Base-by-base conservation (phyloP, 2,888 invertebrate species). In the Ernsta delagoae region DNA sequence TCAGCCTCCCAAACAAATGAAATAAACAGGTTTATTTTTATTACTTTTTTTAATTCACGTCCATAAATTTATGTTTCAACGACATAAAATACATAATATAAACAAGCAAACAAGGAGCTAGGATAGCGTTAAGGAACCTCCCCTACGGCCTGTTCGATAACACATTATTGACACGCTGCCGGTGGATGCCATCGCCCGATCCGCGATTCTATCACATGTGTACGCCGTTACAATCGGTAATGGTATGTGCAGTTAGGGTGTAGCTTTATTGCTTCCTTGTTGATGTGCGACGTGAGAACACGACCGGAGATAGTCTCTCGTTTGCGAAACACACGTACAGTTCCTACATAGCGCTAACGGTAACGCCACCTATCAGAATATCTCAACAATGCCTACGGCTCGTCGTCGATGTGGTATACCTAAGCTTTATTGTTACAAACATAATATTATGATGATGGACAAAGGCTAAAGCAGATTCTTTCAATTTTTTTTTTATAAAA, bases 261-360 rank as follows among this genome's bases (percentile, higher is more conserved):
- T 91, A 88, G 86, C 87, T 89, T 92, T 92, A 92, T 92, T 92
- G 84, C 92, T 92, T 92, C 92, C 92, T 89, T 79, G 84, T 83
- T 79, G 84, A 80, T 79, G 84, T 79, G 84, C 83, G 84, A 78
- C 83, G 86, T 89, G 91, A 85, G 89, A 92, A 87, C 86, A 85
- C 81, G 81, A 82, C 88, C 90, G 88, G 89, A 92, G 90, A 92
- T 90, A 89, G 89, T 87, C 80, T 84, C 88, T 88, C 87, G 89
- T 89, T 89, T 89, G 83, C 83, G 83, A 80, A 83, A 84, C 87
- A 88, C 85, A 83, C 84, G 86, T 83, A 82, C 78, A 50, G 64
- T 70, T 59, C 31, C 65, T 64, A 74, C 69, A 71, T 70, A 70
- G 65, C 71, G 59, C 71, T 74, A 74, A 75, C 74, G 74, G 76